Conservation (phyloP, 2,888 invertebrate genomes). For the Suillia variegata region DNA sequence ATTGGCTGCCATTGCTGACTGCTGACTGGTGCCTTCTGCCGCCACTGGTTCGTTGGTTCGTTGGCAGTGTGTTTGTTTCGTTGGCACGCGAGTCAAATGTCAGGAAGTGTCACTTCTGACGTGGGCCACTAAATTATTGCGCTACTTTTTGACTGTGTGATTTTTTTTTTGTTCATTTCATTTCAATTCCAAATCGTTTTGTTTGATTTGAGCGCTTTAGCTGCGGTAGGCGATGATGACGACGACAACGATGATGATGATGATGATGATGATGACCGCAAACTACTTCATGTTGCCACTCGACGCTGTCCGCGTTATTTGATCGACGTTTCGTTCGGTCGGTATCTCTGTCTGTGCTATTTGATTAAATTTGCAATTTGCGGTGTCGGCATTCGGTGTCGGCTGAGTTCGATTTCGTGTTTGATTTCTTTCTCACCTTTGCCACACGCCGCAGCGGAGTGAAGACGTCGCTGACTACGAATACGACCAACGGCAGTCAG, state of each 20-base stretch:
- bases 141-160: background rate
- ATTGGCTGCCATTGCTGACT: background rate
- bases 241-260: too few relatives aligned
- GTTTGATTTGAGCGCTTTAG: too few relatives aligned
- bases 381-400: slow-evolving; percentile 1
- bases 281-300: too few relatives aligned
- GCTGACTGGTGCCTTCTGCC: background rate
- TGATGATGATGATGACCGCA: too few relatives aligned
- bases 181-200: background rate
- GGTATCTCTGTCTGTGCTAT: background rate
- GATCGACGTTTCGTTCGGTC: background rate
- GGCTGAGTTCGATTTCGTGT: background rate
- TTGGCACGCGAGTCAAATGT: slow-evolving; percentile 21
- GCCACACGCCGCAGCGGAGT: background rate
- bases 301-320: background rate
- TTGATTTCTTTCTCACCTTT: background rate
- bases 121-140: slow-evolving; percentile 13
- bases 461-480: too few relatives aligned
- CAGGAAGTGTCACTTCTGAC: slow-evolving; percentile 22
- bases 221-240: too few relatives aligned
- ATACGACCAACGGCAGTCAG: background rate
- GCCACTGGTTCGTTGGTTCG: too few relatives aligned
- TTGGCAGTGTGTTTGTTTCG: background rate
- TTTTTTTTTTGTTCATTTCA: background rate
- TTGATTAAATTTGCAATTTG: slow-evolving; percentile 8